A percentile compares a stretch with the other conserved stretches of the same genome.
Evolutionary conservation across 2,797 vertebrate species (phyloP).

Genomic region (Merluccius polli): DNA sequence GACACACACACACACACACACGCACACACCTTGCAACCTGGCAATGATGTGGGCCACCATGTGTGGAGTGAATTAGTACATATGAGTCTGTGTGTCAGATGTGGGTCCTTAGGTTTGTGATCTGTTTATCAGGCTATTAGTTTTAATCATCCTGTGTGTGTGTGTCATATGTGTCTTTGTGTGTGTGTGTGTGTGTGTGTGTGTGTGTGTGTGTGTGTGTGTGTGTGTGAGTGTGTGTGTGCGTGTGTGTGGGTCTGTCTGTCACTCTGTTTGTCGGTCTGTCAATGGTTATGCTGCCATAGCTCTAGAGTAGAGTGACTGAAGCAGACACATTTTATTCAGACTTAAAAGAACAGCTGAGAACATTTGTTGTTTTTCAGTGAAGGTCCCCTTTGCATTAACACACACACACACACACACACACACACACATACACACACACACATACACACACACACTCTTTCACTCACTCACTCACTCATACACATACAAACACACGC

Average conservation of each 20-base stretch:
- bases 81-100: conserved; percentile 37
- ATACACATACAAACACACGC: neutral
- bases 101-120: conserved; percentile 50
- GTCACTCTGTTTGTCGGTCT: neutral
- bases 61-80: conserved; percentile 30
- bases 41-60: conserved; percentile 28
- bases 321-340: conserved; percentile 22
- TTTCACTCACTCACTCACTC: neutral
- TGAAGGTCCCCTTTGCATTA: neutral
- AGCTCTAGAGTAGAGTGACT: conserved; percentile 20
- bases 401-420: neutral
- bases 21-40: conserved; percentile 20
- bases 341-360: neutral
- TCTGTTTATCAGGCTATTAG: conserved; percentile 51
- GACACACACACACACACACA: conserved; percentile 30
- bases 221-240: neutral
- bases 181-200: neutral
- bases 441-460: neutral
- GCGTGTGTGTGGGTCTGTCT: neutral
- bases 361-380: conserved; percentile 1
- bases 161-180: conserved; percentile 55
- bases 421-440: neutral
- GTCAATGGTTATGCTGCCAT: conserved; percentile 36
- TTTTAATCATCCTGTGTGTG: conserved; percentile 64
- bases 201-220: neutral